Evolutionary conservation across 2,113 vertebrate species (phyloP).

Genomic region (Macroglossus sobrinus): DNA sequence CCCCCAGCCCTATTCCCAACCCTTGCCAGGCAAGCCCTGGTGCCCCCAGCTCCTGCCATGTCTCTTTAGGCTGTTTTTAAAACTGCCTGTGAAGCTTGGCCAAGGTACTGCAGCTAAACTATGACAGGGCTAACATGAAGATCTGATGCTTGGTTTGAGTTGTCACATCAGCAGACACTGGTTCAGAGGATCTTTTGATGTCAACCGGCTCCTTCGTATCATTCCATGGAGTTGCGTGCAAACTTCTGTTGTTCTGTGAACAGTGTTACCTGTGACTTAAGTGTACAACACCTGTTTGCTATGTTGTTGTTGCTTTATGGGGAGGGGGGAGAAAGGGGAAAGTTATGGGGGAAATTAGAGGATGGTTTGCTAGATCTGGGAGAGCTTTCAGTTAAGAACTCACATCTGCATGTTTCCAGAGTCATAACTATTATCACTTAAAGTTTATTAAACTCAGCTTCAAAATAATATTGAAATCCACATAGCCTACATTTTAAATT

Average conservation of each 20-base stretch:
- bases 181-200: constrained; percentile 56
- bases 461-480: constrained; percentile 38
- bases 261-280: constrained; percentile 80
- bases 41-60: not conserved
- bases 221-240: constrained; percentile 79
- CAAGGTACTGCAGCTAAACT: not conserved
- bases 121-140: not conserved
- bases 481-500: not conserved
- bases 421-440: not conserved
- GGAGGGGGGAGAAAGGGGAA: not conserved
- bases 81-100: constrained; percentile 36
- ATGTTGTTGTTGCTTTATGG: constrained; percentile 75
- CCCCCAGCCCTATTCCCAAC: not conserved
- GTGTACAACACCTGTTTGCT: constrained; percentile 79
- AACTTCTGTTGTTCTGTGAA: constrained; percentile 79
- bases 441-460: constrained; percentile 57
- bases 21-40: not conserved
- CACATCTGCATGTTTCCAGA: constrained; percentile 23
- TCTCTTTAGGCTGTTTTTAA: constrained; percentile 38
- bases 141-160: constrained; percentile 57
- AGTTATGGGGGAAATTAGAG: not conserved
- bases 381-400: constrained; percentile 32
- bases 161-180: constrained; percentile 54
- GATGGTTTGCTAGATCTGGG: not conserved
- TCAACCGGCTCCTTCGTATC: constrained; percentile 77